Percentiles rank a stretch among this genome's conserved stretches.
Conservation (phyloP, 2,888 invertebrate species). For the Eretmocerus hayati region DNA sequence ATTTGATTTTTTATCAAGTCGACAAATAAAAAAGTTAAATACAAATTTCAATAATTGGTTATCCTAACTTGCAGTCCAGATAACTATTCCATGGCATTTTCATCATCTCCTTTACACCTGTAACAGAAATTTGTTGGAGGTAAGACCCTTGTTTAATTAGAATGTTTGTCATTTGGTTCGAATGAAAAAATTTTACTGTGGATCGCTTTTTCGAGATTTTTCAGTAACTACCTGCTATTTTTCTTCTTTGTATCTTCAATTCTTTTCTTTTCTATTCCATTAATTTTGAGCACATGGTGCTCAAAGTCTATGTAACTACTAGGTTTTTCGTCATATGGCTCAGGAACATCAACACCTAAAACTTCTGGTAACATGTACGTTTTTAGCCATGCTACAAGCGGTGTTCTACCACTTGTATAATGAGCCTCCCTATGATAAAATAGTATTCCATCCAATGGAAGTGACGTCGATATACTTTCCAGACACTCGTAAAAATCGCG, state of each 20-base stretch:
- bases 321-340: slow-evolving; percentile 35
- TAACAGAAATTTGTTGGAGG: too few species aligned
- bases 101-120: too few species aligned
- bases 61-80: too few species aligned
- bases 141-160: too few species aligned
- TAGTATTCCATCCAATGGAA: slow-evolving; percentile 74
- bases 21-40: too few species aligned
- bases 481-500: slow-evolving; percentile 48
- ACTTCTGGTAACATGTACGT: slow-evolving; percentile 82
- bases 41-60: too few species aligned
- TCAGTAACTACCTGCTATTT: not conserved
- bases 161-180: too few species aligned
- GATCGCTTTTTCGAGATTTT: too few species aligned
- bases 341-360: slow-evolving; percentile 47
- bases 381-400: slow-evolving; percentile 88
- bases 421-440: slow-evolving; percentile 82
- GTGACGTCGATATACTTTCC: slow-evolving; percentile 36
- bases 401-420: slow-evolving; percentile 74
- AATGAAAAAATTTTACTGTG: too few species aligned
- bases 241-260: slow-evolving; percentile 1
- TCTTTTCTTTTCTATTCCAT: slow-evolving; percentile 12
- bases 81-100: too few species aligned
- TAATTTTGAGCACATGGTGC: slow-evolving; percentile 21
- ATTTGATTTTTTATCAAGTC: too few species aligned
- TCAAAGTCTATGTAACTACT: slow-evolving; percentile 35